Percentiles rank a stretch among this genome's conserved stretches.
phyloP scores from a whole-genome alignment of 1,140 invertebrate species.

The Eriosoma lanigerum region DNA sequence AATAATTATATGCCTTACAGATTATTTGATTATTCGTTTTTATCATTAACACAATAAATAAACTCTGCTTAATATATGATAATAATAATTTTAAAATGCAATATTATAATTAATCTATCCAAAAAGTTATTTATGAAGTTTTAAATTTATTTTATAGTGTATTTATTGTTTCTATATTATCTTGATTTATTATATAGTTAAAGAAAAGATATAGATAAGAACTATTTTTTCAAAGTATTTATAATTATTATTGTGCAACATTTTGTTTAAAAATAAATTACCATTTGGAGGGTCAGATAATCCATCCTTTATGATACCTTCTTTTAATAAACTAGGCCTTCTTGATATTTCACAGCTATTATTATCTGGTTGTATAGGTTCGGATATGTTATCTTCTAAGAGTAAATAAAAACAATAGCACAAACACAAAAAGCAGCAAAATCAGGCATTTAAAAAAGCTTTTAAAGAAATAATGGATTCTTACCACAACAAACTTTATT shows the following conservation, averaged over 20 bases:
- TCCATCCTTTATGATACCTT: constrained; percentile 63
- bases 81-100: too few species aligned
- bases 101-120: too few species aligned
- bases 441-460: constrained; percentile 16
- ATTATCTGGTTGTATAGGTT: constrained; percentile 21
- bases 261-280: constrained; percentile 54
- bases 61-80: too few species aligned
- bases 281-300: constrained; percentile 58
- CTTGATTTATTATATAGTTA: too few species aligned
- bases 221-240: too few species aligned
- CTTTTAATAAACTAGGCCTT: constrained; percentile 56
- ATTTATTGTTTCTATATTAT: too few species aligned
- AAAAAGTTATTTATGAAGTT: too few species aligned
- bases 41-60: too few species aligned
- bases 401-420: constrained; percentile 48
- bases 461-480: not conserved
- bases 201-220: too few species aligned
- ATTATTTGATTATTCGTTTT: too few species aligned
- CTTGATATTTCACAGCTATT: constrained; percentile 51
- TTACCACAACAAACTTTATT: constrained; percentile 29
- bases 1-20: too few species aligned
- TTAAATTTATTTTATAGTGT: too few species aligned
- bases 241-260: not conserved
- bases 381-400: constrained; percentile 40
- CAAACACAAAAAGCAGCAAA: constrained; percentile 48